Percentiles rank a stretch among this genome's conserved stretches.
These are phyloP conservation scores for Sycophaga agraensis DNA, from an alignment of 1,140 invertebrate species.

Conservation along the genomic window DNA sequence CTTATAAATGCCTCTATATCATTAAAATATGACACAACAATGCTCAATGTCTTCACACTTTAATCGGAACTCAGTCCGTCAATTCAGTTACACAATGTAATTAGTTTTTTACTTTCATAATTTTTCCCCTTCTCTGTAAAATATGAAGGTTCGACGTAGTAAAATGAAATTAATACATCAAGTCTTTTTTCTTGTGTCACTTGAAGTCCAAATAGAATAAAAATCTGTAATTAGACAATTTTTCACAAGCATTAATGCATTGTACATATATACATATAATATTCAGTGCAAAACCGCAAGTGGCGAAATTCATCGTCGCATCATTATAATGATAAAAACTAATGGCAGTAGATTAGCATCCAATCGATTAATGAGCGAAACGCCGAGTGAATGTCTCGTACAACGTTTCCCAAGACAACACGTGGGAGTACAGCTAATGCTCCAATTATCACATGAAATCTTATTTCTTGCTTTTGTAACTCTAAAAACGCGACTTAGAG, in stretches of 20 bases:
- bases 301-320: not conserved
- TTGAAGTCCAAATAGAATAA: not conserved
- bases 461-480: slow-evolving; percentile 21
- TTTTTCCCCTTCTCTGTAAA: not conserved
- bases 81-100: not conserved
- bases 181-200: slow-evolving; percentile 8
- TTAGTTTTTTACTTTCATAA: slow-evolving; percentile 14
- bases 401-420: slow-evolving; percentile 25
- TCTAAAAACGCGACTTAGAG: slow-evolving; percentile 12
- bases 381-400: slow-evolving; percentile 9
- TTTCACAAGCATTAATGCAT: slow-evolving; percentile 10
- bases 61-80: not conserved
- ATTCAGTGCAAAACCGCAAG: slow-evolving; percentile 8
- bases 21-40: slow-evolving; percentile 1
- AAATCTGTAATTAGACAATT: slow-evolving; percentile 5
- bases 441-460: slow-evolving; percentile 26
- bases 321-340: slow-evolving; percentile 18
- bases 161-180: slow-evolving; percentile 8
- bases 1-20: not conserved
- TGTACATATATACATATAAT: slow-evolving; percentile 1
- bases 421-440: slow-evolving; percentile 25
- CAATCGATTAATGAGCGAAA: slow-evolving; percentile 13
- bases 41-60: not conserved
- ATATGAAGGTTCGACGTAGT: not conserved
- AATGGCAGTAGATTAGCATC: slow-evolving; percentile 29